Base-by-base conservation (phyloP, 2,113 vertebrate species). In the Corythornis vintsioides region DNA sequence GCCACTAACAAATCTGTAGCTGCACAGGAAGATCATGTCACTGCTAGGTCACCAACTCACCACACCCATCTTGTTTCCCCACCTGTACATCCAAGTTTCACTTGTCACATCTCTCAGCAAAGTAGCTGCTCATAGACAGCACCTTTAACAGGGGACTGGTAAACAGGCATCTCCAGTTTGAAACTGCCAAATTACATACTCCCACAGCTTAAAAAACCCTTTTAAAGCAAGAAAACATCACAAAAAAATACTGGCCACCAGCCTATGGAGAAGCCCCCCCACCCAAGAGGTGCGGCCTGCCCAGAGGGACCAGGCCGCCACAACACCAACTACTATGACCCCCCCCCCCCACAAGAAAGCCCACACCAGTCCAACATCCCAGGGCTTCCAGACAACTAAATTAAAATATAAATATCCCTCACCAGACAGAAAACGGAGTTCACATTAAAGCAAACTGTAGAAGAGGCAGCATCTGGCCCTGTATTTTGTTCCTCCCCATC, bases 61-160 rank as follows among this genome's bases (percentile, higher is more conserved):
- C 65, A n/a, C 25, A 55, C 5, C 12, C 13, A 6, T 21, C 31
- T 8, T 8, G 2, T 24, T 33, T 38, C 28, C 40, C 13, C 28
- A 40, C 25, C 13, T 14, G 19, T 8, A 3, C 1, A 0, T 8
- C 13, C 11, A 14, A 9, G 9, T 15, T 40, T 31, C 1, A 3
- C 42, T 40, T 6, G 28, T 26, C 10, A 6, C 0, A 0, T 47
- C 15, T 29, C 38, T 67, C 53, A 63, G 28, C 24, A 38, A 26
- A 65, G 13, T 22, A 28, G 26, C n/a, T 7, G 0, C 35, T 57
- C 15, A 1, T 6, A 2, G 19, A 0, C 0, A 0, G 31, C 38
- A 13, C 19, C 24, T 25, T 21, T 15, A 26, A 24, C 13, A 7
- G 20, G 4, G 18, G 28, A 14, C 8, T 55, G 28, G 40, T 6